A percentile compares a stretch with the other conserved stretches of the same genome.
phyloP scores from a whole-genome alignment of 64 coral and sea anemone genomes.

The Dendrophyllia cribrosa region DNA sequence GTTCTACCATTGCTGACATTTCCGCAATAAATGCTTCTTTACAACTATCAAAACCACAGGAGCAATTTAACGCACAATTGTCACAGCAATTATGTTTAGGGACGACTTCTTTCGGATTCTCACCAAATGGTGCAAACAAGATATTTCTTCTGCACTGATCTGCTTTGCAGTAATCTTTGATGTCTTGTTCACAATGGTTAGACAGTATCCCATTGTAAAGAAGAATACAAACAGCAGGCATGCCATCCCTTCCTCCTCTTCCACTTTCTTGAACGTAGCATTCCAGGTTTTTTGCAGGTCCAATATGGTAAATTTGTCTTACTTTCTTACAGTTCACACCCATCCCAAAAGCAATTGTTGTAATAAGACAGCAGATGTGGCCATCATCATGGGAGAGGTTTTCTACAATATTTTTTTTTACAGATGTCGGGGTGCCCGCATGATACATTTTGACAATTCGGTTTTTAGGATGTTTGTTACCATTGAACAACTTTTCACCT shows the following conservation, averaged over 20 bases:
- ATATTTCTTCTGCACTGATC: neutral
- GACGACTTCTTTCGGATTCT: neutral
- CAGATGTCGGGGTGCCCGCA: constrained; percentile 18
- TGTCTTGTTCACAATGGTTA: neutral
- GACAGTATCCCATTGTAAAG: neutral
- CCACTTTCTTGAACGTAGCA: neutral
- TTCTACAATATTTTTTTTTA: constrained; percentile 10
- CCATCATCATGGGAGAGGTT: constrained; percentile 9
- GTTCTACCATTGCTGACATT: too few species aligned
- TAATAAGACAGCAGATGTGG: neutral
- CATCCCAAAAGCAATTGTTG: constrained; percentile 43
- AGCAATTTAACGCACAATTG: too few species aligned
- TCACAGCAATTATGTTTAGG: neutral
- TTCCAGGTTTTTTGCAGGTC: neutral
- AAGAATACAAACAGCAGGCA: neutral
- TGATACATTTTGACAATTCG: too few species aligned
- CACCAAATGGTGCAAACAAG: neutral
- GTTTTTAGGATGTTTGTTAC: too few species aligned
- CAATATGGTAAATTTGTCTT: neutral
- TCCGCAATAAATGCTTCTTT: too few species aligned
- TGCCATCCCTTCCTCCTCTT: neutral
- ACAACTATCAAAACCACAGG: too few species aligned
- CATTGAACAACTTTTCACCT: too few species aligned
- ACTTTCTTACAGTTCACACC: constrained; percentile 45
- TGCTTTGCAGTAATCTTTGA: neutral